Conservation (phyloP, 1,140 invertebrate species). For the Papilio glaucus region DNA sequence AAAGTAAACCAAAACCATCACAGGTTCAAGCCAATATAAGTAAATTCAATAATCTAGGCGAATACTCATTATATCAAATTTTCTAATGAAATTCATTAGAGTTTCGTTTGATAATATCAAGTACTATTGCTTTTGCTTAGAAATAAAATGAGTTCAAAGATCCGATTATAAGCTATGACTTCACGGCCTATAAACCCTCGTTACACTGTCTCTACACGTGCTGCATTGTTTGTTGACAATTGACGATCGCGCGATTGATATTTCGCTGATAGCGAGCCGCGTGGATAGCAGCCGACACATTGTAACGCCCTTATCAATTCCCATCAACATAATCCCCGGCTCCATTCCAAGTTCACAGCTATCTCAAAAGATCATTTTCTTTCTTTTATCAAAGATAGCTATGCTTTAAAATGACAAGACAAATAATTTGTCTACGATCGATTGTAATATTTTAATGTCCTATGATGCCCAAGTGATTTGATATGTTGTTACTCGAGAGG, state of each 20-base stretch:
- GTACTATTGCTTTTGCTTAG: not conserved
- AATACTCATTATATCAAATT: not conserved
- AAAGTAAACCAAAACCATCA: too few species aligned
- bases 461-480: too few species aligned
- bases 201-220: not conserved
- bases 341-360: not conserved
- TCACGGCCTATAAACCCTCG: not conserved
- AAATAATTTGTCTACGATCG: too few species aligned
- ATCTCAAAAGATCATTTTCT: too few species aligned
- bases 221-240: conserved; percentile 22
- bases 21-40: not conserved
- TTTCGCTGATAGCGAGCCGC: not conserved
- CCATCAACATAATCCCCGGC: not conserved
- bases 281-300: not conserved
- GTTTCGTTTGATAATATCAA: not conserved
- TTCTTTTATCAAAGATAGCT: too few species aligned
- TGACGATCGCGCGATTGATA: conserved; percentile 7
- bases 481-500: too few species aligned
- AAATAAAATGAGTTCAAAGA: too few species aligned
- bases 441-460: too few species aligned
- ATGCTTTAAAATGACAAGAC: too few species aligned
- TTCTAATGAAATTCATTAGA: not conserved
- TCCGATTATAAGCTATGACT: not conserved
- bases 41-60: not conserved
- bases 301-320: conserved; percentile 10